Conservation (phyloP, 2,888 invertebrate species). For the Hypomecis atomaria region DNA sequence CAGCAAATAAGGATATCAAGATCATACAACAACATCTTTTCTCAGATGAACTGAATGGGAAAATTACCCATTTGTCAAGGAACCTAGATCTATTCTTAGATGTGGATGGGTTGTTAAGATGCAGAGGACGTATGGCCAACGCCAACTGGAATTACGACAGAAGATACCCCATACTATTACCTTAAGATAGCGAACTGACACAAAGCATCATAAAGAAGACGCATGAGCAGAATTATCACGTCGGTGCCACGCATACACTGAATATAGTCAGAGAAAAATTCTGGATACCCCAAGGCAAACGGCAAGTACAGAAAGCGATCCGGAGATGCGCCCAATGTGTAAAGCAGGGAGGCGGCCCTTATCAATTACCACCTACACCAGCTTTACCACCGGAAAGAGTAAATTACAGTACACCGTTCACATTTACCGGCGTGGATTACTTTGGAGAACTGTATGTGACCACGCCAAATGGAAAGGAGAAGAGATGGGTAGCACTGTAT, state of each 20-base stretch:
- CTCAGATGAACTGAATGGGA: background rate
- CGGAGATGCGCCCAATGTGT: too few species aligned
- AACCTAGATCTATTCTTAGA: constrained; percentile 9
- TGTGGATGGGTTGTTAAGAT: constrained; percentile 4
- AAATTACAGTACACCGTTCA: too few species aligned
- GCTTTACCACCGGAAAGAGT: too few species aligned
- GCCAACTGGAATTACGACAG: too few species aligned
- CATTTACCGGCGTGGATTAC: background rate
- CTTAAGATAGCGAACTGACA: too few species aligned
- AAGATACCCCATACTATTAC: too few species aligned
- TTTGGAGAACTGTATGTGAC: background rate
- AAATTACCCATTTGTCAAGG: constrained; percentile 5
- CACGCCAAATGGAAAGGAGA: constrained; percentile 2
- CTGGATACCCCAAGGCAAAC: constrained; percentile 18
- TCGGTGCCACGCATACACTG: constrained; percentile 8
- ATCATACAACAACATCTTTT: too few species aligned
- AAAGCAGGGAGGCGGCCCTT: too few species aligned
- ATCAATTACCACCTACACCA: too few species aligned
- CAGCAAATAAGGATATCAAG: too few species aligned
- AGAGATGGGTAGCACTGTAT: constrained; percentile 35
- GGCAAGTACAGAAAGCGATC: too few species aligned
- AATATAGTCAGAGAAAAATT: constrained; percentile 2
- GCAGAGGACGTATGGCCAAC: too few species aligned
- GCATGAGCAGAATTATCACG: constrained; percentile 15
- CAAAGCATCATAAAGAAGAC: background rate